Conservation (phyloP, 2,888 invertebrate genomes). For the Colostygia pectinataria region DNA sequence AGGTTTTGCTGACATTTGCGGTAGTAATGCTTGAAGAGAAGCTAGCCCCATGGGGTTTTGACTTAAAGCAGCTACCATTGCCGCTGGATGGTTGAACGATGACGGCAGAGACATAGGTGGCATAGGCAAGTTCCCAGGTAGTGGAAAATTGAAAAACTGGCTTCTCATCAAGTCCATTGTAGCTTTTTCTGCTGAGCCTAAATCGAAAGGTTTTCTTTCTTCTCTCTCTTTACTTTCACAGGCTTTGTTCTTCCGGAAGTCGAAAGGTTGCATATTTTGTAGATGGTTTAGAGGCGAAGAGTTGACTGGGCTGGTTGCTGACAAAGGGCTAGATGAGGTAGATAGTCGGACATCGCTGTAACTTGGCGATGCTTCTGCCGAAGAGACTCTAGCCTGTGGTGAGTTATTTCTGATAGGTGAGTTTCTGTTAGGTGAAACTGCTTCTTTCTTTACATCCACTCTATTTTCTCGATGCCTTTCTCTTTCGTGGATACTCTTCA, state of each 20-base stretch:
- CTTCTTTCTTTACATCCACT: constrained; percentile 60
- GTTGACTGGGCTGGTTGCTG: constrained; percentile 84
- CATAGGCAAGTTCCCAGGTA: constrained; percentile 83
- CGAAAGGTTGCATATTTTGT: constrained; percentile 98
- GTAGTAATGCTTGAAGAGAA: constrained; percentile 85
- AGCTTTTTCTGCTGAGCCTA: constrained; percentile 63
- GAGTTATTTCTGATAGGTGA: constrained; percentile 59
- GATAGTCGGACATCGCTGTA: constrained; percentile 62
- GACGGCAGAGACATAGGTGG: constrained; percentile 81
- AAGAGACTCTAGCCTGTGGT: constrained; percentile 59
- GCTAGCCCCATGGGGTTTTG: constrained; percentile 84
- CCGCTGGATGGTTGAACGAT: constrained; percentile 84
- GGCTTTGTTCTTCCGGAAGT: constrained; percentile 88
- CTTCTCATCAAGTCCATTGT: constrained; percentile 85
- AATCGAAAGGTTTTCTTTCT: constrained; percentile 72
- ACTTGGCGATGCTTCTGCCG: constrained; percentile 69
- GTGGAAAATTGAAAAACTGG: constrained; percentile 84
- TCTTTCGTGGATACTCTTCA: constrained; percentile 72
- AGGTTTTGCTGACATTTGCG: constrained; percentile 83
- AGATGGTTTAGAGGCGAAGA: constrained; percentile 93
- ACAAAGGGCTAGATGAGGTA: constrained; percentile 76
- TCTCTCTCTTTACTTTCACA: constrained; percentile 63
- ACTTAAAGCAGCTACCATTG: constrained; percentile 85
- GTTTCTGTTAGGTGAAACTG: constrained; percentile 59
- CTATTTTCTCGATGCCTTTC: constrained; percentile 45